A percentile compares a stretch with the other conserved stretches of the same genome.
These are phyloP conservation scores for Sylvilagus bachmani DNA, from an alignment of 2,113 vertebrate genomes.

Conservation along the genomic window DNA sequence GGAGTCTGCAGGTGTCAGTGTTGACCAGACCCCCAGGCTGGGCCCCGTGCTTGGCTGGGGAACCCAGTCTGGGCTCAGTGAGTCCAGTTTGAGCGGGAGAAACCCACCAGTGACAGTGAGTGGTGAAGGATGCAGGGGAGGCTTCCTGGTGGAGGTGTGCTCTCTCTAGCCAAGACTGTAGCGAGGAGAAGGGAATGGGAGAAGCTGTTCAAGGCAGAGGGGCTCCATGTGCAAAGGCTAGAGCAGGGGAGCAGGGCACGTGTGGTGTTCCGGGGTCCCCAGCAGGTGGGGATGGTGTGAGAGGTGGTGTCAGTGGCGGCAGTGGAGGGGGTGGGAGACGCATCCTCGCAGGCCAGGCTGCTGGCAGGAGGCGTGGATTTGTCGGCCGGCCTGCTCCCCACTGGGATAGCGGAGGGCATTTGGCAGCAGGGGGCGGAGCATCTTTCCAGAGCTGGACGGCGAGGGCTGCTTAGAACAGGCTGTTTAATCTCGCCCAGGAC, in stretches of 20 bases:
- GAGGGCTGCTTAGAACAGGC: neutral
- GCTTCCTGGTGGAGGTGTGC: slow-evolving; percentile 48
- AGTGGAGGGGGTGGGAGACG: neutral
- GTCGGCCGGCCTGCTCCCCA: neutral
- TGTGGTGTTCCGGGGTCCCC: neutral
- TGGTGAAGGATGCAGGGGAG: neutral
- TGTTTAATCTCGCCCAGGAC: neutral
- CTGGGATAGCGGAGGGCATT: neutral
- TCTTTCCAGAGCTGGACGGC: neutral
- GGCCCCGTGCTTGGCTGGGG: neutral
- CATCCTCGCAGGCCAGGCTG: neutral
- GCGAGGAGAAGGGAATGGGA: neutral
- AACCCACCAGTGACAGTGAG: neutral
- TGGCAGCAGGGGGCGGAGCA: neutral
- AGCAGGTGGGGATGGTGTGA: neutral
- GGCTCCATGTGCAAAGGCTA: neutral
- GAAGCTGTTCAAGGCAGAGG: neutral
- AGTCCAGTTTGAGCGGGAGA: neutral
- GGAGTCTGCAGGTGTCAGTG: neutral
- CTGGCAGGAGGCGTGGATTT: neutral
- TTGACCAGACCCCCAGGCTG: neutral
- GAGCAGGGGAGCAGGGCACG: neutral
- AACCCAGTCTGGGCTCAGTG: neutral
- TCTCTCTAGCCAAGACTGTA: neutral
- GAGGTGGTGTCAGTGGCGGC: neutral